Conservation (phyloP, 2,797 vertebrate species). For the Alauda arvensis region DNA sequence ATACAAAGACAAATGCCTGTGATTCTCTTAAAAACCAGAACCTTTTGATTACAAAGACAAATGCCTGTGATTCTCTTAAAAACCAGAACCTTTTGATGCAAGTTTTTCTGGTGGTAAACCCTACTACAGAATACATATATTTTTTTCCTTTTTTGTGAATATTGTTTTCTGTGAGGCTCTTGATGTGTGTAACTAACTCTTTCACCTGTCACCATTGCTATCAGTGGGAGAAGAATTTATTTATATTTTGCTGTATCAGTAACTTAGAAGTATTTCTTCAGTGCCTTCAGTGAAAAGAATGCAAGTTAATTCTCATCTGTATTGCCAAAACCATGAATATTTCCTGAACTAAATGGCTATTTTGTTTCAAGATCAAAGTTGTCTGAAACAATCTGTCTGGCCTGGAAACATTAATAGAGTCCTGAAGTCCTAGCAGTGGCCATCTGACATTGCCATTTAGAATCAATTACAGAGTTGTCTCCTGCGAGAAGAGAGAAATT, state of each 20-base stretch:
- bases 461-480: background rate
- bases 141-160: background rate
- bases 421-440: background rate
- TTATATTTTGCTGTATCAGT: background rate
- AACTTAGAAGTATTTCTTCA: background rate
- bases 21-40: background rate
- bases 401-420: background rate
- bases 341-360: background rate
- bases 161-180: background rate
- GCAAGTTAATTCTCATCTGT: background rate
- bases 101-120: background rate
- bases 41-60: background rate
- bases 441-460: background rate
- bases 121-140: fast-evolving
- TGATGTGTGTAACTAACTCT: background rate
- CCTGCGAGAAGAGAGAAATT: background rate
- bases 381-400: background rate
- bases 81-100: background rate
- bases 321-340: background rate
- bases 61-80: background rate
- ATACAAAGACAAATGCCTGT: background rate
- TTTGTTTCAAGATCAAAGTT: background rate
- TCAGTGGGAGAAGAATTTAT: background rate
- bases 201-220: background rate
- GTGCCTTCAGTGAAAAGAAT: background rate